These are phyloP conservation scores for Aproaerema taeniolella DNA, from an alignment of 2,888 invertebrate genomes.

Conservation along the genomic window DNA sequence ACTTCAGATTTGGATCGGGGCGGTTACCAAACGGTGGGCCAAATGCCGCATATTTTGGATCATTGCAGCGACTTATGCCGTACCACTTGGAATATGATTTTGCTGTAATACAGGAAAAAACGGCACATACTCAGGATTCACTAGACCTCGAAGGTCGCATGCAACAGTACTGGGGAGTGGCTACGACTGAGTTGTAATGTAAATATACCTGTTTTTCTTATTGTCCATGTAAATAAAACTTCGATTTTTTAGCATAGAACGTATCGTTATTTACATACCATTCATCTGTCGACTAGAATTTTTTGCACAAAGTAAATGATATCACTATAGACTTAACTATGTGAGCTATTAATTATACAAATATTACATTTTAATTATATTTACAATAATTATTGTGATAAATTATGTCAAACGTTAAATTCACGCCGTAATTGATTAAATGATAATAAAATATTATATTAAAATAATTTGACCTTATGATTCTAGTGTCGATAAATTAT, in stretches of 20 bases:
- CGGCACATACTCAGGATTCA: conserved; percentile 82
- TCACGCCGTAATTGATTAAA: conserved; percentile 15
- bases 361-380: conserved; percentile 31
- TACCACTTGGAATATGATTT: conserved; percentile 89
- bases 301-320: conserved; percentile 67
- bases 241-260: conserved; percentile 48
- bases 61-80: conserved; percentile 89
- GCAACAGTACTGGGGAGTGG: conserved; percentile 95
- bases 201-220: conserved; percentile 23
- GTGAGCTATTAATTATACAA: conserved; percentile 32
- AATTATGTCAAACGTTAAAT: conserved; percentile 7
- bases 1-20: conserved; percentile 76
- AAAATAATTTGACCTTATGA: conserved; percentile 9
- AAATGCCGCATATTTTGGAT: conserved; percentile 92
- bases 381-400: conserved; percentile 60
- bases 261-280: conserved; percentile 57
- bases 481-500: conserved; percentile 4
- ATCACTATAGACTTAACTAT: conserved; percentile 64
- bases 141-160: conserved; percentile 88
- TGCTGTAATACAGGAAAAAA: conserved; percentile 87
- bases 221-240: conserved; percentile 63
- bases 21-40: conserved; percentile 85
- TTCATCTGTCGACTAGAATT: conserved; percentile 73
- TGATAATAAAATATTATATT: conserved; percentile 25
- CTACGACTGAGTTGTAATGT: conserved; percentile 88